Evolutionary conservation across 2,797 vertebrate genomes (phyloP), one percentile per base, ranked within the genome.

Genomic region (Hylomyscus alleni): DNA sequence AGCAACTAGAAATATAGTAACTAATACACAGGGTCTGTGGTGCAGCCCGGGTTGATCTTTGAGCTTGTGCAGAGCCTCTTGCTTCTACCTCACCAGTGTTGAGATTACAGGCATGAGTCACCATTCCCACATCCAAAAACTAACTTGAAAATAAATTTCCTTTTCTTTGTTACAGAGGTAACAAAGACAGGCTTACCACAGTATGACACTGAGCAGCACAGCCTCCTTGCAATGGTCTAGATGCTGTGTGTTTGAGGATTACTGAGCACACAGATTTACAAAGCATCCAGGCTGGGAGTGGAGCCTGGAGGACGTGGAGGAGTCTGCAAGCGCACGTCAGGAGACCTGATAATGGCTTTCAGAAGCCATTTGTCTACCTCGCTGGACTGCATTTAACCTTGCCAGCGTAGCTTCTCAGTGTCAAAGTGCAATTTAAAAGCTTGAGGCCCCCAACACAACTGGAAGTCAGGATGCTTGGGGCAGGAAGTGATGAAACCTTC

Each of bases 341-440:
- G 22, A 69, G 29, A 69, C 19, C 62, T 52, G 44, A 62, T 67
- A 52, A n/a, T 22, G 44, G 19, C 44, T 50, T 37, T 54, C 84
- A 87, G 65, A 54, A 24, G 34, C 47, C 47, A n/a, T 37, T 20
- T 37, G 44, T 47, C 22, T 72, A 44, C 40, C 91, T 81, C 24
- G 19, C 11, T 1, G 2, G 44, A 20, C 17, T 88, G 44, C 73
- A 94, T 94, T 85, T 84, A 85, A 85, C 62, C 84, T 80, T 65
- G 44, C 69, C 83, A 58, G 6, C 40, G 13, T 77, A n/a, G 17
- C 56, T 89, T 81, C 84, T 85, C 26, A 54, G 84, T 93, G 83
- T 80, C 78, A 34, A 91, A 65, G 58, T 50, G 69, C 56, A 72
- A 62, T 82, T 86, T 82, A 31, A 94, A 85, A 82, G 31, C 56